Evolutionary conservation across 2,113 vertebrate species (phyloP).

Genomic region (Oophaga pumilio): DNA sequence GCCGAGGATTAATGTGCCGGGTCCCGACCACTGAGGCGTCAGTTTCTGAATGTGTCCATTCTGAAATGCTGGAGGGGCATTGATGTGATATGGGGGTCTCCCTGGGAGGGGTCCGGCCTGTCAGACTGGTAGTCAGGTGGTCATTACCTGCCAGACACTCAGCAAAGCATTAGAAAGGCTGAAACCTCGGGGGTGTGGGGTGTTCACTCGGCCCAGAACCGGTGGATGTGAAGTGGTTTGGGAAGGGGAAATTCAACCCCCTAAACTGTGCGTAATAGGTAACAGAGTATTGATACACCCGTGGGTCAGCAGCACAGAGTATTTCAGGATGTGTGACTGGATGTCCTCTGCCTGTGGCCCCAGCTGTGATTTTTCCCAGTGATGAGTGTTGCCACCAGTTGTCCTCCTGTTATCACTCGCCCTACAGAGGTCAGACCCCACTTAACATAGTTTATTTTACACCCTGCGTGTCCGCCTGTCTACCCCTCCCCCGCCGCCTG

Average conservation of each 20-base stretch:
- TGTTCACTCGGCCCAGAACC: no score
- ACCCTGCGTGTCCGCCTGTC: constrained; percentile 58
- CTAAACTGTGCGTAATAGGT: no score
- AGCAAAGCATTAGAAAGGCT: no score
- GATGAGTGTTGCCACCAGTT: background rate
- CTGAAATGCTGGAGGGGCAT: constrained; percentile 47
- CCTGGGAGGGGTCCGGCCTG: no score
- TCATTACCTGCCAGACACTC: no score
- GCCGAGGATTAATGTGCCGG: constrained; percentile 16
- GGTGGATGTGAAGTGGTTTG: no score
- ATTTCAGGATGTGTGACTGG: background rate
- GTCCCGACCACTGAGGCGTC: background rate
- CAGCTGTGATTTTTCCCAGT: no score
- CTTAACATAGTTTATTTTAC: constrained; percentile 65
- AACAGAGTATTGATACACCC: no score
- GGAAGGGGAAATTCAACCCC: no score
- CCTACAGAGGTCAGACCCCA: constrained; percentile 60
- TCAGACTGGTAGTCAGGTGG: no score
- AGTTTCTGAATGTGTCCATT: constrained; percentile 35
- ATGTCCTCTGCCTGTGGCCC: no score
- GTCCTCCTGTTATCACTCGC: constrained; percentile 42
- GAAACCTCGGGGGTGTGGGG: no score
- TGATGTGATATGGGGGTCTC: background rate
- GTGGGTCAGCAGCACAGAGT: background rate
- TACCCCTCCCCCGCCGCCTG: background rate